phyloP scores from a whole-genome alignment of 2,113 vertebrate species.

The Menidia beryllina region DNA sequence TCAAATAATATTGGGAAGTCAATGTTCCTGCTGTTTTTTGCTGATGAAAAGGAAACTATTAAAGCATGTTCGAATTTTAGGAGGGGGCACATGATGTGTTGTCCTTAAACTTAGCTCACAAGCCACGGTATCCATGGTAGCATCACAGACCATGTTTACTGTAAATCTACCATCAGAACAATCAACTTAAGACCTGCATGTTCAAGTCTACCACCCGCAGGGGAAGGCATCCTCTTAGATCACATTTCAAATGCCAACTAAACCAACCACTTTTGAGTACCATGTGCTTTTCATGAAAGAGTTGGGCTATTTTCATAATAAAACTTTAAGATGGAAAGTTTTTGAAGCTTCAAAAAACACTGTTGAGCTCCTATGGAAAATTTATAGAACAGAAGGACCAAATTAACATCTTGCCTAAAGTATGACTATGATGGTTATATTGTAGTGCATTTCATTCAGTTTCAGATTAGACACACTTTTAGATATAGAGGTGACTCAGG shows the following conservation, averaged over 20 bases:
- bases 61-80: slow-evolving; percentile 19
- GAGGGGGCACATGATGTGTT: slow-evolving; percentile 4
- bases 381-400: background rate
- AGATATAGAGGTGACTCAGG: background rate
- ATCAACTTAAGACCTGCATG: background rate
- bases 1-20: slow-evolving; percentile 10
- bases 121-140: background rate
- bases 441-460: background rate
- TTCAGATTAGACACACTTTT: background rate
- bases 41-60: slow-evolving; percentile 41
- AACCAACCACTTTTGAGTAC: background rate
- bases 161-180: slow-evolving; percentile 43
- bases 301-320: no score
- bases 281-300: no score
- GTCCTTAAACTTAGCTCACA: background rate
- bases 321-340: no score
- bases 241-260: slow-evolving; percentile 22
- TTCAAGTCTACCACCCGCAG: slow-evolving; percentile 6
- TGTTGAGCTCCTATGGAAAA: background rate
- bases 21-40: background rate
- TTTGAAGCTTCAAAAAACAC: background rate
- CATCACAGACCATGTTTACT: slow-evolving; percentile 57
- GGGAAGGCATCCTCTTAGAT: slow-evolving; percentile 12
- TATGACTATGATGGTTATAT: background rate
- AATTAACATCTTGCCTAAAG: slow-evolving; percentile 22